Percentiles rank a stretch among this genome's conserved stretches.
Conservation (phyloP, 2,888 invertebrate species). For the Drosophila kokeensis region DNA sequence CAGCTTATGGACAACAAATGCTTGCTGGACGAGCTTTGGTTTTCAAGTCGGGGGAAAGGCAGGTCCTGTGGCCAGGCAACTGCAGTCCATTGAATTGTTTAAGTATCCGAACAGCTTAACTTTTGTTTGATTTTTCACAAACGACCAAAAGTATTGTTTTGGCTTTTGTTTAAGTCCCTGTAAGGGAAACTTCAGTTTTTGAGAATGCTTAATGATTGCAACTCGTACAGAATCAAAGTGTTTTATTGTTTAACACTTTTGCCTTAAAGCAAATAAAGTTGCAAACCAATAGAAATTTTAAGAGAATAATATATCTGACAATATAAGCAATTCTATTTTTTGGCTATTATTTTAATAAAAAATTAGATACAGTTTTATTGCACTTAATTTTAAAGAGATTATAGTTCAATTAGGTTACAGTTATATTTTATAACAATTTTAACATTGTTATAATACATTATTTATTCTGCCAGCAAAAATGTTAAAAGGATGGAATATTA, state of each 20-base stretch:
- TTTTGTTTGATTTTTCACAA: constrained; percentile 40
- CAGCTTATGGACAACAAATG: constrained; percentile 66
- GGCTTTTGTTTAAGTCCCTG: constrained; percentile 35
- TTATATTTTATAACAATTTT: background rate
- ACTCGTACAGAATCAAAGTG: constrained; percentile 9
- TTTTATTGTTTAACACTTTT: constrained; percentile 8
- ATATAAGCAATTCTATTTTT: fast-evolving
- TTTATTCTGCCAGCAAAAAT: background rate
- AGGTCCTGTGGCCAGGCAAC: constrained; percentile 23
- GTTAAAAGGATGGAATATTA: background rate
- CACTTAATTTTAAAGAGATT: background rate
- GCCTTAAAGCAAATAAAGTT: constrained; percentile 1
- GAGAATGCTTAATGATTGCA: constrained; percentile 33
- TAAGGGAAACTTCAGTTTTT: constrained; percentile 43
- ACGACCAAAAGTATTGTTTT: constrained; percentile 33
- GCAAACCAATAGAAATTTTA: background rate
- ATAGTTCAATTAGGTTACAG: background rate
- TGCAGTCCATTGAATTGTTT: constrained; percentile 71
- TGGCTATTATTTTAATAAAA: background rate
- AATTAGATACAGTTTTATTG: background rate
- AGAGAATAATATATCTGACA: background rate
- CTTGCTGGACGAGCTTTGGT: constrained; percentile 20
- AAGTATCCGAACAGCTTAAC: constrained; percentile 61
- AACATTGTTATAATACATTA: background rate
- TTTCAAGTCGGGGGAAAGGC: background rate